A percentile compares a stretch with the other conserved stretches of the same genome.
Evolutionary conservation across 2,113 vertebrate species (phyloP).

Genomic region (Lepisosteus osseus): DNA sequence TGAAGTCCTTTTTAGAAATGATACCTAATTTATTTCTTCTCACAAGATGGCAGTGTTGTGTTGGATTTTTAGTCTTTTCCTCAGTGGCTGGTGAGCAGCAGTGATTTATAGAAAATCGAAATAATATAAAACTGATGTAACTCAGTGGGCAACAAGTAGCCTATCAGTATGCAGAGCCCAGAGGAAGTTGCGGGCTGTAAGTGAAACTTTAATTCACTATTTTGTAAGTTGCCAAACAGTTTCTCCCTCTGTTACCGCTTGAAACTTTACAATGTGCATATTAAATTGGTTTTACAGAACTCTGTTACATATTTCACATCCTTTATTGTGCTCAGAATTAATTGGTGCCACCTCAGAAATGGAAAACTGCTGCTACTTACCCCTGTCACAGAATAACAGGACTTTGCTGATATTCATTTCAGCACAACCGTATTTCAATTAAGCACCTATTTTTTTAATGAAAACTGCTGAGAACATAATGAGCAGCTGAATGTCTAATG

Average conservation of each 20-base stretch:
- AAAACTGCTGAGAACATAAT: slow-evolving; percentile 17
- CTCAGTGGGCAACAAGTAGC: background rate
- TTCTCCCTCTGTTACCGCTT: slow-evolving; percentile 21
- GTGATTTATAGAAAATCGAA: slow-evolving; percentile 1
- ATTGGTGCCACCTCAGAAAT: slow-evolving; percentile 41
- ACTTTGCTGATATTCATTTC: slow-evolving; percentile 27
- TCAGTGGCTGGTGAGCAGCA: slow-evolving; percentile 13
- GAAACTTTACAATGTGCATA: slow-evolving; percentile 33
- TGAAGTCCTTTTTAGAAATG: too few species aligned
- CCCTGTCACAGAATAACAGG: slow-evolving; percentile 26
- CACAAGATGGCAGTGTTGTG: slow-evolving; percentile 37
- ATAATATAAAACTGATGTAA: background rate
- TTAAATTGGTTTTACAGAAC: slow-evolving; percentile 6
- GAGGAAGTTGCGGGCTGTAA: slow-evolving; percentile 28
- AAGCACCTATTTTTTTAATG: slow-evolving; percentile 30
- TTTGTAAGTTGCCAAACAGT: slow-evolving; percentile 24
- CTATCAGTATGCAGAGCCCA: slow-evolving; percentile 25
- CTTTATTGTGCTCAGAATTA: slow-evolving; percentile 34
- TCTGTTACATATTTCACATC: slow-evolving; percentile 9
- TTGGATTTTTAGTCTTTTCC: background rate
- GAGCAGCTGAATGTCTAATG: slow-evolving; percentile 33
- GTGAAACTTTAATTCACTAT: slow-evolving; percentile 38
- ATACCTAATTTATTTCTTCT: background rate
- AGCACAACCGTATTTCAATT: slow-evolving; percentile 25
- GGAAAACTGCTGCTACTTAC: slow-evolving; percentile 25